These are phyloP conservation scores for Scaptodrosophila lebanonensis DNA, from an alignment of 1,140 invertebrate genomes.

Conservation along the genomic window DNA sequence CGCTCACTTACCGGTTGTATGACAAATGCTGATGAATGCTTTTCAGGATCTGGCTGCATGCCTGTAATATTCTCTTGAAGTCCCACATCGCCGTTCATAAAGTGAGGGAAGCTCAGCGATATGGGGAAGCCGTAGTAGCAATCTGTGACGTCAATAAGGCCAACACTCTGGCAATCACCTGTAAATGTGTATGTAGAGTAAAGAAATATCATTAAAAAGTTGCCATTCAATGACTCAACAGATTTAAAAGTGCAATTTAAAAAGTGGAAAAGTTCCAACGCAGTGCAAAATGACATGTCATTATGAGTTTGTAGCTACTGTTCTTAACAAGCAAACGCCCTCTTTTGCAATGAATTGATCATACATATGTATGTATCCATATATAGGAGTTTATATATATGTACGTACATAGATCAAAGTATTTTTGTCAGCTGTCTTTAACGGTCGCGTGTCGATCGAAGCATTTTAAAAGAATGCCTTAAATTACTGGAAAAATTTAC, in stretches of 20 bases:
- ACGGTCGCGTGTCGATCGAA: too few relatives aligned
- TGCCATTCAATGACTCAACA: constrained; percentile 9
- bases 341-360: too few relatives aligned
- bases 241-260: background rate
- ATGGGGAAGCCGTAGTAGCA: constrained; percentile 93
- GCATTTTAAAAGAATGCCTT: too few relatives aligned
- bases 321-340: too few relatives aligned
- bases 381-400: too few relatives aligned
- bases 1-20: constrained; percentile 82
- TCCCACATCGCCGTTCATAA: constrained; percentile 84
- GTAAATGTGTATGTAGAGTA: constrained; percentile 21
- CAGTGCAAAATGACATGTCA: too few relatives aligned
- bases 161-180: constrained; percentile 83
- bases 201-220: constrained; percentile 10
- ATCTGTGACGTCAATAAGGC: constrained; percentile 86
- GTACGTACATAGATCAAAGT: too few relatives aligned
- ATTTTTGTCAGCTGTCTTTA: too few relatives aligned
- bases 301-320: too few relatives aligned
- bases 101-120: constrained; percentile 92
- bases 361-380: too few relatives aligned
- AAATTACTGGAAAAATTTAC: too few relatives aligned
- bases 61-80: constrained; percentile 85
- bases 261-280: constrained; percentile 3
- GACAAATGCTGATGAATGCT: constrained; percentile 85
- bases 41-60: constrained; percentile 81